phyloP scores from a whole-genome alignment of 2,888 invertebrate species.

The Agrilus mali region DNA sequence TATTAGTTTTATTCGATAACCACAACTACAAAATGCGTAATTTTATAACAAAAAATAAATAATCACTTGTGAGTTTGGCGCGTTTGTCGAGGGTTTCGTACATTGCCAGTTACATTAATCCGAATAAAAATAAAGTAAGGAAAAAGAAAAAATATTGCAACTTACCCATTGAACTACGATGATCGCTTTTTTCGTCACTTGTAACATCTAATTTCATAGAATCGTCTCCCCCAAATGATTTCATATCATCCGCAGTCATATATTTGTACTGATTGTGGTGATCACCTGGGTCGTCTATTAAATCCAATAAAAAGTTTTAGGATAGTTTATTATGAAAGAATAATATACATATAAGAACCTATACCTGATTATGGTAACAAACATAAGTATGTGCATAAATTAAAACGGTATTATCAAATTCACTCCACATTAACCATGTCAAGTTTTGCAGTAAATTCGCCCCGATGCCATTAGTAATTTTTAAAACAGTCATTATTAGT shows the following conservation, averaged over 20 bases:
- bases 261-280: slow-evolving; percentile 56
- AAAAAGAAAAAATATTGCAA: neutral
- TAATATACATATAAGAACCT: neutral
- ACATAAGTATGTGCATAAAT: neutral
- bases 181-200: slow-evolving; percentile 33
- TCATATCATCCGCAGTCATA: slow-evolving; percentile 72
- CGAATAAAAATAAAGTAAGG: too few species aligned
- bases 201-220: slow-evolving; percentile 40
- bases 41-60: too few species aligned
- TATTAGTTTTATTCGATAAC: too few species aligned
- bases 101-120: too few species aligned
- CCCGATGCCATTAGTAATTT: too few species aligned
- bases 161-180: slow-evolving; percentile 33
- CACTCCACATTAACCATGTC: too few species aligned
- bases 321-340: neutral
- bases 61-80: too few species aligned
- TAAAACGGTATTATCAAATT: neutral
- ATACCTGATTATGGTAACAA: neutral
- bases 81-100: too few species aligned
- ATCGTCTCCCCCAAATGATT: slow-evolving; percentile 56
- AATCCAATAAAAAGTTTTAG: too few species aligned
- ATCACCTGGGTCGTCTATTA: slow-evolving; percentile 35
- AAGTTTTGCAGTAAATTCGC: too few species aligned
- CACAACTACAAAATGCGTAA: too few species aligned
- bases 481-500: too few species aligned